Evolutionary conservation across 2,113 vertebrate genomes (phyloP).

Genomic region (Chloroceryle aenea): DNA sequence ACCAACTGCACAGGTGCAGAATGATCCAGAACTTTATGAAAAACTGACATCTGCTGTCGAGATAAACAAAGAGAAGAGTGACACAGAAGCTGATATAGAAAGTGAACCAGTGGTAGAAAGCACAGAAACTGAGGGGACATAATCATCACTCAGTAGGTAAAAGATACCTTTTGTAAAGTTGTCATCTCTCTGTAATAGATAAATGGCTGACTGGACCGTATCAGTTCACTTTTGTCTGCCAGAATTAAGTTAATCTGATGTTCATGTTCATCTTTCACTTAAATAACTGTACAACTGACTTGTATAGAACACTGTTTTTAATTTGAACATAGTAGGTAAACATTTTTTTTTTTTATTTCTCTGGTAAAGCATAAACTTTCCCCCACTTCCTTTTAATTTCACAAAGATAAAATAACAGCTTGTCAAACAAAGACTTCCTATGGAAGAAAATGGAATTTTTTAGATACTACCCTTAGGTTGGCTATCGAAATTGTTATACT

Average conservation of each 20-base stretch:
- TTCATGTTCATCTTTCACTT: slow-evolving; percentile 93
- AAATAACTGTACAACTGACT: slow-evolving; percentile 92
- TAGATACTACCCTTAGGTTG: slow-evolving; percentile 86
- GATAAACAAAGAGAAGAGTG: slow-evolving; percentile 91
- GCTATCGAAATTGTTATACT: slow-evolving; percentile 84
- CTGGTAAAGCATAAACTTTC: slow-evolving; percentile 82
- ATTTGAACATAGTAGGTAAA: slow-evolving; percentile 92
- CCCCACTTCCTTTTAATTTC: slow-evolving; percentile 85
- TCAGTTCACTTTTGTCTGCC: slow-evolving; percentile 89
- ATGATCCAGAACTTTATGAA: slow-evolving; percentile 83
- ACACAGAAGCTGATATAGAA: slow-evolving; percentile 91
- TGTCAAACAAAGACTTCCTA: slow-evolving; percentile 93
- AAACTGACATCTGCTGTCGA: slow-evolving; percentile 83
- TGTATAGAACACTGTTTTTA: slow-evolving; percentile 92
- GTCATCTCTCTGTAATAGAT: slow-evolving; percentile 98
- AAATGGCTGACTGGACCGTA: slow-evolving; percentile 94
- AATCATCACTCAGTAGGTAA: slow-evolving; percentile 99
- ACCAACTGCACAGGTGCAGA: slow-evolving; percentile 76
- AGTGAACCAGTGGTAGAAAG: slow-evolving; percentile 99
- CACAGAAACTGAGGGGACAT: slow-evolving; percentile 99
- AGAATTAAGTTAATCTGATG: slow-evolving; percentile 88
- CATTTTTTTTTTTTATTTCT: slow-evolving; percentile 84
- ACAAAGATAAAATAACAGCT: slow-evolving; percentile 82
- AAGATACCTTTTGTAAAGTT: slow-evolving; percentile 99
- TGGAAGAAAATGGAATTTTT: slow-evolving; percentile 93